These are phyloP conservation scores for Ceratina calcarata DNA, from an alignment of 1,140 invertebrate species.

Conservation along the genomic window DNA sequence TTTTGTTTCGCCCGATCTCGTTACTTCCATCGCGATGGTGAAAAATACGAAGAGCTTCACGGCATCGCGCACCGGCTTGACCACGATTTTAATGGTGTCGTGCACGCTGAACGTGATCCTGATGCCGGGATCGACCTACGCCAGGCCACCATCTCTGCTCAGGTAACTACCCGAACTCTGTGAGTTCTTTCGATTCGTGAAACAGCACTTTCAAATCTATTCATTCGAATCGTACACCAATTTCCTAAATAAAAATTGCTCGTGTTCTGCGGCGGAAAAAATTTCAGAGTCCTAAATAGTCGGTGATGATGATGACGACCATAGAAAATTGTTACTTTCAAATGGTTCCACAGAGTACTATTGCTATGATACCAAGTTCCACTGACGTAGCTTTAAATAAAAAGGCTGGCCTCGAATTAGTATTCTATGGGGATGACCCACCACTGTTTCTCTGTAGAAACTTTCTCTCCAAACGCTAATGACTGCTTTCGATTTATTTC, in stretches of 20 bases:
- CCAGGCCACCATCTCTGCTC: constrained; percentile 56
- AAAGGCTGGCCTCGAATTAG: too few relatives aligned
- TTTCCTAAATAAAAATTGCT: background rate
- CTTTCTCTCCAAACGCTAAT: too few relatives aligned
- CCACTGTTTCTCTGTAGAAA: too few relatives aligned
- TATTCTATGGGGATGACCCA: too few relatives aligned
- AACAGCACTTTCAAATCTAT: background rate
- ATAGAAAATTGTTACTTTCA: constrained; percentile 17
- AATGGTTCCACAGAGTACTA: background rate
- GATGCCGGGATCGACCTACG: constrained; percentile 47
- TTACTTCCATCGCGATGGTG: background rate
- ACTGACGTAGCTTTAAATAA: too few relatives aligned
- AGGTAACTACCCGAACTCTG: constrained; percentile 49
- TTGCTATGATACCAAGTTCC: too few relatives aligned
- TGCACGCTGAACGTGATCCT: constrained; percentile 47
- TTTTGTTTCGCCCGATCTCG: background rate
- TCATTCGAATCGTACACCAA: background rate
- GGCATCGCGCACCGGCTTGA: constrained; percentile 23
- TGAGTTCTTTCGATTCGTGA: background rate
- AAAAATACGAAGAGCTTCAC: background rate
- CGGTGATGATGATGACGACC: background rate
- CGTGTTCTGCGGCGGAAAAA: background rate
- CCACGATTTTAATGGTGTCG: constrained; percentile 12
- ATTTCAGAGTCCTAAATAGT: background rate
- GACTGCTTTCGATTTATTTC: too few relatives aligned